Base-by-base conservation (phyloP, 2,888 invertebrate genomes). In the Melanophora roralis region DNA sequence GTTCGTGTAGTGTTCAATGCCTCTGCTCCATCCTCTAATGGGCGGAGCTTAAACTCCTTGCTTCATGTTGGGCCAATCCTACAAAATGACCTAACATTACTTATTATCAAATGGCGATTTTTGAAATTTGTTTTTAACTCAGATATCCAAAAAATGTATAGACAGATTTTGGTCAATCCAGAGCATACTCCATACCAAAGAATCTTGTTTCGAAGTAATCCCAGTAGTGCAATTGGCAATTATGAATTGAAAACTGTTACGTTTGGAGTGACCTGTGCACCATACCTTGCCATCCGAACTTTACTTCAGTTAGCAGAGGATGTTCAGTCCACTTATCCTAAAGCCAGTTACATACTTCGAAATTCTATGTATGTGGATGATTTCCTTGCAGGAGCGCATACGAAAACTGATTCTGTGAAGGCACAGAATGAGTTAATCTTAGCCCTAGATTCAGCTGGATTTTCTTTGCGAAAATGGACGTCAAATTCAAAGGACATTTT, bases 241-340 rank as follows among this genome's bases (percentile, higher is more conserved):
- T 69, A 36, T 21, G 69, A 69, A 12, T 23, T 59, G 7, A 69
- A 57, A 40, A 47, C 47, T 6, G 68, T 69, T 5, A 82, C 78
- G 9, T 83, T 82, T 57, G 83, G 81, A 3, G 65, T 80, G 1
- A 81, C 73, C n/a, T 77, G 77, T 38, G 81, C 82, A 1, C 81
- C 81, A 0, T 82, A 73, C 32, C 34, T 83, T 0, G 81, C 82
- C 0, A 83, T 82, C 32, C 45, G 82, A 0, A 76, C 64, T 0
- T n/a, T 84, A 7, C 51, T 76, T 3, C 64, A 77, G n/a, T 8
- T 81, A 8, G 81, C 78, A 2, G 59, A 65, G 0, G 73, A 74
- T 21, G 57, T 67, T 40, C 14, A 73, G 16, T 23, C 45, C 19
- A 60, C 36, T n/a, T 57, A 60, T 78, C 80, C 80, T 1, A 9